phyloP scores from a whole-genome alignment of 2,797 vertebrate species.

The Anableps anableps region DNA sequence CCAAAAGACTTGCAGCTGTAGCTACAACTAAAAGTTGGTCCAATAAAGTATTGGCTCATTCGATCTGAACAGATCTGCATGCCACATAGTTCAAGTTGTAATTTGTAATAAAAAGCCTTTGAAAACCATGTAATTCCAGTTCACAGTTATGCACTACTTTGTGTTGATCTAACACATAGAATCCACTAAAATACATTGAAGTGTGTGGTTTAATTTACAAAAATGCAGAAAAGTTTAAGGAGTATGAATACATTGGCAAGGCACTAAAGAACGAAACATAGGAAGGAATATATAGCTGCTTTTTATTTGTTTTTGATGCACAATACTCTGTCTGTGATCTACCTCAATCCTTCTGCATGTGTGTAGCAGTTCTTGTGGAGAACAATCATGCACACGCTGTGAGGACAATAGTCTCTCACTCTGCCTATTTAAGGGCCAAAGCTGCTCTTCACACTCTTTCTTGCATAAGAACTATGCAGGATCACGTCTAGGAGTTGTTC shows the following conservation, averaged over 20 bases:
- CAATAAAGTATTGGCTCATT: background rate
- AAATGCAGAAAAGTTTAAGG: background rate
- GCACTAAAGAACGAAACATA: too few species aligned
- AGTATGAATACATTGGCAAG: background rate
- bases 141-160: background rate
- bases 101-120: background rate
- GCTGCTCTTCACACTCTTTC: conserved; percentile 30
- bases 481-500: conserved; percentile 61
- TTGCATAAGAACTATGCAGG: conserved; percentile 44
- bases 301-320: background rate
- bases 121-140: background rate
- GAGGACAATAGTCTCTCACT: conserved; percentile 54
- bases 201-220: background rate
- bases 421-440: conserved; percentile 54
- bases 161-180: background rate
- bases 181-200: background rate
- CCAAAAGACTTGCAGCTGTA: background rate
- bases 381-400: conserved; percentile 28
- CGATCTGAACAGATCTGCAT: background rate
- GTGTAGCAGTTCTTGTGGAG: conserved; percentile 26
- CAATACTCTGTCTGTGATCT: conserved; percentile 52
- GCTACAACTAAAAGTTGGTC: too few species aligned
- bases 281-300: conserved; percentile 10
- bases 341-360: conserved; percentile 24
- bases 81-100: background rate